phyloP scores from a whole-genome alignment of 2,113 vertebrate genomes.

The Rattus rattus region DNA sequence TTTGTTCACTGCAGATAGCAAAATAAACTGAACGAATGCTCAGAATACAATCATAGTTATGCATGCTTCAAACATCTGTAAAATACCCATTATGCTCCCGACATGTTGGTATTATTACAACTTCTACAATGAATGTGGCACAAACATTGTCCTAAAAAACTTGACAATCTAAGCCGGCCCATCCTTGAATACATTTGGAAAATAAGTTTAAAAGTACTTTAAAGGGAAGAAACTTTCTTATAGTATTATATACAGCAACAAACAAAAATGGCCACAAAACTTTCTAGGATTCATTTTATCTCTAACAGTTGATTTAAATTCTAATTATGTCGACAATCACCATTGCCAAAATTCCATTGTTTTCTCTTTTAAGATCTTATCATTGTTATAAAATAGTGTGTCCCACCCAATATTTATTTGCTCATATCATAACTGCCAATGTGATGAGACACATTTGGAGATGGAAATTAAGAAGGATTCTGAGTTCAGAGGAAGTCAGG shows the following conservation, averaged over 20 bases:
- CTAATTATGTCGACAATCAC: background rate
- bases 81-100: background rate
- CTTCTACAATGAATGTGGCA: background rate
- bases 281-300: background rate
- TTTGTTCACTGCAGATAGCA: background rate
- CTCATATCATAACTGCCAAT: background rate
- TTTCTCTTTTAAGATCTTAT: background rate
- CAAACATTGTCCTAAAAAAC: background rate
- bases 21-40: constrained; percentile 10
- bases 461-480: background rate
- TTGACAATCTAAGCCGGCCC: background rate
- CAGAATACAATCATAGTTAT: background rate
- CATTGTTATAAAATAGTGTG: background rate
- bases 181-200: background rate
- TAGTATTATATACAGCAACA: background rate
- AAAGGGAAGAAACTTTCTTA: constrained; percentile 4
- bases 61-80: constrained; percentile 11
- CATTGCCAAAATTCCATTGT: background rate
- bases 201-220: constrained; percentile 5
- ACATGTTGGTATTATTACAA: background rate
- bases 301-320: background rate
- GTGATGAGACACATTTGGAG: background rate
- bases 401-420: background rate
- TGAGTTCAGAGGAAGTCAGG: background rate
- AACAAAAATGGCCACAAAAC: background rate